Base-by-base conservation (phyloP, 2,113 vertebrate genomes). In the Syrrhaptes paradoxus region DNA sequence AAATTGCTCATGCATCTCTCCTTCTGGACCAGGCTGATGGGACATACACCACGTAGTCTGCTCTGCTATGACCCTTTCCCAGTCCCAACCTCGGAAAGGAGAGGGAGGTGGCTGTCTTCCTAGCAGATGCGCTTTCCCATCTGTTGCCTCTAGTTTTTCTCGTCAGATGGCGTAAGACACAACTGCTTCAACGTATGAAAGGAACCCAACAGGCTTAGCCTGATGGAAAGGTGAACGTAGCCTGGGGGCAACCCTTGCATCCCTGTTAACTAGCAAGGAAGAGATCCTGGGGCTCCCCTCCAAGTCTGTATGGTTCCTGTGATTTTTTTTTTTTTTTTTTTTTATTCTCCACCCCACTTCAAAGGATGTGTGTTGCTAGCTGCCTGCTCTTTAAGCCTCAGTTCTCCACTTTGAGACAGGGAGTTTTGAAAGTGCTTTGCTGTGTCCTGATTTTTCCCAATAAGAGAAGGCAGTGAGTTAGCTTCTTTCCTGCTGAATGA, bases 221-320 rank as follows among this genome's bases (percentile, higher is more conserved):
- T 86, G 90, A 67, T 84, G 76, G 94, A 89, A 90, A 95, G 92
- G 94, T 93, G 92, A 93, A 62, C 9, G 29, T 71, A 93, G 92
- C 95, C 95, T 86, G 76, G 32, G 82, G 92, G 88, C 45, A 2
- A 24, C 34, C 20, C 92, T 95, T 84, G 32, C 68, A 89, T 95
- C 79, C 59, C 22, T 0, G 2, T 48, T 95, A 95, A 90, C 67
- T 59, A 74, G 79, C 59, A 59, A 74, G 67, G 68, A 93, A 84
- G 65, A 81, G 65, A 80, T 93, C 94, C 94, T 20, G 57, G 52
- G 92, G 90, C 86, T 93, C 79, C 93, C 88, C 90, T 92, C 3
- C 0, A 76, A 90, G 94, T 62, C 67, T 32, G 10, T 18, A 10
- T 38, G 34, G 67, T 73, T 86, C 48, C 86, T 91, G 72, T 90